phyloP scores from a whole-genome alignment of 1,140 invertebrate species.

The Diorhabda elongata region DNA sequence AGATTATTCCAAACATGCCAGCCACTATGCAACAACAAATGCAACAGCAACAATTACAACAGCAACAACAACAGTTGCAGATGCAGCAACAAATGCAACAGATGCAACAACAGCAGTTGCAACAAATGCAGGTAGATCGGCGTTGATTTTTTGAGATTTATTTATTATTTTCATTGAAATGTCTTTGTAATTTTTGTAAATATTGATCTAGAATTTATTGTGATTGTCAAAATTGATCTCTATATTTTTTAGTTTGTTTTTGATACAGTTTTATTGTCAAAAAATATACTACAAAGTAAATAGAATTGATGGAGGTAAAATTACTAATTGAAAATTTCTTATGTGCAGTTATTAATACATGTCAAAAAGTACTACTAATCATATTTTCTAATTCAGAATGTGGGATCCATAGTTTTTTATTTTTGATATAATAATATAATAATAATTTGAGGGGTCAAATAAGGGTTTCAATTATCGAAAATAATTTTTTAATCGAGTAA shows the following conservation, averaged over 20 bases:
- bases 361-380: too few species aligned
- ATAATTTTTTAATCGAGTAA: too few species aligned
- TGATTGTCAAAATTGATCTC: conserved; percentile 17
- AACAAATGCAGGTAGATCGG: conserved; percentile 49
- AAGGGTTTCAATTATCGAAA: too few species aligned
- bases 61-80: conserved; percentile 52
- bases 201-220: conserved; percentile 14
- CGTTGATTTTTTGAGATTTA: conserved; percentile 30
- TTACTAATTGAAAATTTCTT: too few species aligned
- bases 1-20: conserved; percentile 35
- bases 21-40: conserved; percentile 49
- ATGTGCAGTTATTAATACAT: too few species aligned
- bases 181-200: conserved; percentile 5
- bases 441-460: too few species aligned
- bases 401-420: too few species aligned
- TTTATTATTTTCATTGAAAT: conserved; percentile 7
- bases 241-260: conserved; percentile 10
- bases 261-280: conserved; percentile 6
- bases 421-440: too few species aligned
- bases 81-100: conserved; percentile 51
- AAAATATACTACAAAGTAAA: conserved; percentile 3
- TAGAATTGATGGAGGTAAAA: too few species aligned
- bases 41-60: conserved; percentile 52
- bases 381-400: too few species aligned
- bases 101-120: conserved; percentile 48